These are phyloP conservation scores for Cryptocheilus praepositus DNA, from an alignment of 2,888 invertebrate genomes.

Conservation along the genomic window DNA sequence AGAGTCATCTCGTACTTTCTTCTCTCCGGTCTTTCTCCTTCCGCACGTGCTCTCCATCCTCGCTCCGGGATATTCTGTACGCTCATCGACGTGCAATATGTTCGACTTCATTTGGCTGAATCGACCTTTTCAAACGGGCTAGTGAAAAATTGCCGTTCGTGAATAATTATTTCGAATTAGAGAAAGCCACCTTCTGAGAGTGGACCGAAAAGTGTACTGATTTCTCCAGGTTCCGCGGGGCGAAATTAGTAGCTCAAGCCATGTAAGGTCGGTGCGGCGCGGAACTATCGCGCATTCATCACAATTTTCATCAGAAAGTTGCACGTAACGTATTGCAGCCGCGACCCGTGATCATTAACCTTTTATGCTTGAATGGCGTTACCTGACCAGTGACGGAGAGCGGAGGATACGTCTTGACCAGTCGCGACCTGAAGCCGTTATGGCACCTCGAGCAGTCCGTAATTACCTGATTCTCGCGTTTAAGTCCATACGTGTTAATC, in stretches of 20 bases:
- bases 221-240: no score
- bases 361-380: neutral
- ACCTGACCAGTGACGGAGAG: no score
- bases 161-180: no score
- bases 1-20: slow-evolving; percentile 33
- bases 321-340: neutral
- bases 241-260: no score
- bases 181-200: no score
- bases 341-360: slow-evolving; percentile 9
- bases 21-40: neutral
- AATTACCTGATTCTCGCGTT: neutral
- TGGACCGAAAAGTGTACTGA: no score
- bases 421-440: neutral
- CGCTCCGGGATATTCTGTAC: neutral
- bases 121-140: no score
- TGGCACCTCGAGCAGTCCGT: neutral
- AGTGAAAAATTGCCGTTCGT: no score
- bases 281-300: neutral
- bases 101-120: neutral
- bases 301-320: neutral
- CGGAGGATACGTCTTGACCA: neutral
- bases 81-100: neutral
- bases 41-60: neutral
- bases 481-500: neutral
- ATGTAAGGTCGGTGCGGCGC: neutral